Conservation (phyloP, 2,797 vertebrate genomes). For the Melanotaenia trifasciata region DNA sequence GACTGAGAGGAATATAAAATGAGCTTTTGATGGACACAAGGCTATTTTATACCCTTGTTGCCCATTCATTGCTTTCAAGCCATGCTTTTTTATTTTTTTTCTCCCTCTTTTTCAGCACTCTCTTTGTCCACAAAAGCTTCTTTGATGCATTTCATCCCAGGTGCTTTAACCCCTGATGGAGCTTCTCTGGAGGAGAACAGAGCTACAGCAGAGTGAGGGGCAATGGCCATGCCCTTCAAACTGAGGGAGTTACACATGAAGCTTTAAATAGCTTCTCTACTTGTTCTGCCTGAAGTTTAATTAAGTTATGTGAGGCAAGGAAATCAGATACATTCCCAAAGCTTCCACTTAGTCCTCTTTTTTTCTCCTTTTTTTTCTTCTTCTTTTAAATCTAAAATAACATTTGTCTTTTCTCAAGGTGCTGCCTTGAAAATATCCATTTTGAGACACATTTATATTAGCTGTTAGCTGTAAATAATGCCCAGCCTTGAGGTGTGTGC, state of each 20-base stretch:
- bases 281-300: constrained; percentile 25
- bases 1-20: constrained; percentile 81
- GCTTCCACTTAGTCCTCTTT: background rate
- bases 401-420: background rate
- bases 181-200: constrained; percentile 45
- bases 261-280: constrained; percentile 22
- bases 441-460: background rate
- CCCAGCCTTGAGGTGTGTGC: constrained; percentile 14
- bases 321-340: background rate
- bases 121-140: constrained; percentile 72
- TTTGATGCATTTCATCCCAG: constrained; percentile 78
- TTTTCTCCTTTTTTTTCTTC: background rate
- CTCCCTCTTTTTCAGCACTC: constrained; percentile 43
- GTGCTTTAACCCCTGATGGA: constrained; percentile 64
- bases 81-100: constrained; percentile 62
- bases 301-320: background rate
- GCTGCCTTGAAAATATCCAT: background rate
- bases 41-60: constrained; percentile 65
- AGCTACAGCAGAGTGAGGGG: constrained; percentile 33
- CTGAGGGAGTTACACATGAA: constrained; percentile 1
- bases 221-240: constrained; percentile 19
- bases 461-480: background rate
- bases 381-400: accelerated
- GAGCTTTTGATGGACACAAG: constrained; percentile 68
- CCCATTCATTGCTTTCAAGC: constrained; percentile 77